Conservation (phyloP, 1,140 invertebrate genomes). For the Idris sp. region DNA sequence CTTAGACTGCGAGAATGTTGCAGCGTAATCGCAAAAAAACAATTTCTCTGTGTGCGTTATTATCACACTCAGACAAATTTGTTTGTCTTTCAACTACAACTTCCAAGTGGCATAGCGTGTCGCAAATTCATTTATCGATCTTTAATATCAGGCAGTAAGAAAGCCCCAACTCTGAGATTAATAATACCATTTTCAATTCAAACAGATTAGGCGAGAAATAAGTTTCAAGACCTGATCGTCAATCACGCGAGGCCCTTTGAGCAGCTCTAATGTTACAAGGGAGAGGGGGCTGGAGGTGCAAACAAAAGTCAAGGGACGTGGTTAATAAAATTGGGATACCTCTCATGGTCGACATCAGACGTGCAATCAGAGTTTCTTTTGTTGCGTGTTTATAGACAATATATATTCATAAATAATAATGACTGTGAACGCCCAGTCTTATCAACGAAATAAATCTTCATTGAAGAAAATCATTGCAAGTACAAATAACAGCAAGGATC, state of each 20-base stretch:
- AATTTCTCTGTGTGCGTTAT: not conserved
- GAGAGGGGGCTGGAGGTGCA: not conserved
- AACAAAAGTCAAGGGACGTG: constrained; percentile 5
- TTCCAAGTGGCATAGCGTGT: constrained; percentile 30
- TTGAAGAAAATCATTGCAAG: constrained; percentile 19
- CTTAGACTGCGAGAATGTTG: no score
- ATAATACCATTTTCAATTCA: constrained; percentile 35
- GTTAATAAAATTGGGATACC: constrained; percentile 44
- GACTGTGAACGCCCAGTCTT: constrained; percentile 19
- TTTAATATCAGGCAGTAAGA: constrained; percentile 5
- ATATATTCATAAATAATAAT: constrained; percentile 36
- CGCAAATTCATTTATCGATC: constrained; percentile 40
- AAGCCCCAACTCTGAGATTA: constrained; percentile 13
- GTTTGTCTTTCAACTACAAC: no score
- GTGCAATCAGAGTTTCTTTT: no score
- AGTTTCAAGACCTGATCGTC: constrained; percentile 7
- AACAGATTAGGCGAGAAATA: constrained; percentile 29
- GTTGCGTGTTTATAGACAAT: constrained; percentile 48
- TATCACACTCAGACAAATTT: no score
- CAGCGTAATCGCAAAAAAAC: constrained; percentile 2
- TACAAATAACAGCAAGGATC: no score
- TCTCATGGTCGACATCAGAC: no score
- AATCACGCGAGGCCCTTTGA: constrained; percentile 30
- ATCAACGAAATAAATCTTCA: constrained; percentile 43
- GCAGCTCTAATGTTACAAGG: not conserved